Percentiles rank a stretch among this genome's conserved stretches.
These are phyloP conservation scores for Drosophila kuntzei DNA, from an alignment of 2,888 invertebrate species.

Conservation along the genomic window DNA sequence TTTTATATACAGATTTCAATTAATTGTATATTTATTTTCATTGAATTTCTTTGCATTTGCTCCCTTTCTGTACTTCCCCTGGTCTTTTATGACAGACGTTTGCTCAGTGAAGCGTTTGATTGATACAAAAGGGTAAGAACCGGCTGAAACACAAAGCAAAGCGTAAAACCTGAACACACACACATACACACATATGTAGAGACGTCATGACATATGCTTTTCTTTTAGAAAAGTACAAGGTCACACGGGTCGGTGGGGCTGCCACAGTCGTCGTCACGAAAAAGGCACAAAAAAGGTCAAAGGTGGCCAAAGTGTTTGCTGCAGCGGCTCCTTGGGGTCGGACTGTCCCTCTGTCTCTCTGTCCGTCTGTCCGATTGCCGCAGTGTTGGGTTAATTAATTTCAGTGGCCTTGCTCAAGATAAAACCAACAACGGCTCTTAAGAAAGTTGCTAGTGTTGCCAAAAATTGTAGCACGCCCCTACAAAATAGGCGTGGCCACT, in stretches of 20 bases:
- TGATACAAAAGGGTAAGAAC: slow-evolving; percentile 49
- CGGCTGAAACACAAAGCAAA: slow-evolving; percentile 21
- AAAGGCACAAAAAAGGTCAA: slow-evolving; percentile 63
- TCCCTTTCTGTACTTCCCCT: background rate
- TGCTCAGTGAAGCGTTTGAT: slow-evolving; percentile 63
- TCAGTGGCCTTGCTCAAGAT: slow-evolving; percentile 51
- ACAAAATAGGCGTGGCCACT: slow-evolving; percentile 57
- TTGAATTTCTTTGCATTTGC: slow-evolving; percentile 61
- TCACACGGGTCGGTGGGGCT: slow-evolving; percentile 35
- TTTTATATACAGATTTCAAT: slow-evolving; percentile 66
- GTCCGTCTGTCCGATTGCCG: slow-evolving; percentile 22
- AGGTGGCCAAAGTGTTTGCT: slow-evolving; percentile 51
- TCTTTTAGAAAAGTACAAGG: slow-evolving; percentile 59
- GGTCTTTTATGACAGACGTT: slow-evolving; percentile 14
- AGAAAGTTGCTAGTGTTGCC: slow-evolving; percentile 58
- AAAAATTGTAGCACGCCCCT: slow-evolving; percentile 39
- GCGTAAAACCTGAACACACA: slow-evolving; percentile 19
- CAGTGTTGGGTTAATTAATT: slow-evolving; percentile 71
- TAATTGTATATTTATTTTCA: slow-evolving; percentile 72
- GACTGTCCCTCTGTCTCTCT: slow-evolving; percentile 6
- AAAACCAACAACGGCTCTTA: slow-evolving; percentile 34
- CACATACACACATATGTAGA: slow-evolving; percentile 6
- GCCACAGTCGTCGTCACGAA: slow-evolving; percentile 25
- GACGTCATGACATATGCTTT: slow-evolving; percentile 65
- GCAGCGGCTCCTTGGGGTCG: slow-evolving; percentile 49